A percentile compares a stretch with the other conserved stretches of the same genome.
These are phyloP conservation scores for Autographa gamma DNA, from an alignment of 2,888 invertebrate genomes.

Conservation along the genomic window DNA sequence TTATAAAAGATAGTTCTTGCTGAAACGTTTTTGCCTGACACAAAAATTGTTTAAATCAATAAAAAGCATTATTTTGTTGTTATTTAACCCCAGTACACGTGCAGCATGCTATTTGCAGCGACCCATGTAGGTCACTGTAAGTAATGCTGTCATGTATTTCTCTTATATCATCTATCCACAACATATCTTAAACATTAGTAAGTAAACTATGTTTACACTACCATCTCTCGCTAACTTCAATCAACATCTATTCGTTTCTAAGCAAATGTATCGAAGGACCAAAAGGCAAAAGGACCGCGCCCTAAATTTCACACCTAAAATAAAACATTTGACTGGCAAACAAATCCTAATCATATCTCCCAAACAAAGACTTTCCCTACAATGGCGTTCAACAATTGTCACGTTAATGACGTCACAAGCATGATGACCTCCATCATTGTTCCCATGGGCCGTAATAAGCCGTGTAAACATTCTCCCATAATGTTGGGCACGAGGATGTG, in stretches of 20 bases:
- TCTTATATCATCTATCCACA: background rate
- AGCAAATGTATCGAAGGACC: background rate
- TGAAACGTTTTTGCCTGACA: too few species aligned
- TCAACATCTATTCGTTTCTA: background rate
- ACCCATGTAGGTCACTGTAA: background rate
- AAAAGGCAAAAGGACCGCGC: slow-evolving; percentile 1
- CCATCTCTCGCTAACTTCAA: background rate
- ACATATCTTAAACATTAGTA: background rate
- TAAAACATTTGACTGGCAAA: background rate
- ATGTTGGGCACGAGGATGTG: slow-evolving; percentile 54
- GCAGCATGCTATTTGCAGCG: background rate
- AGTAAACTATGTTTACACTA: background rate
- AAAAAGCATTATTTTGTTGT: background rate
- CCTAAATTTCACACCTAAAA: background rate
- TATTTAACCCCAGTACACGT: background rate
- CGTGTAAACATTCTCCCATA: slow-evolving; percentile 59
- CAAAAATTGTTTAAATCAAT: background rate
- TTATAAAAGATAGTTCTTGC: background rate
- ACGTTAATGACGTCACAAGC: slow-evolving; percentile 52
- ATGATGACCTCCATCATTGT: slow-evolving; percentile 56
- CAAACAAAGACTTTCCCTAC: slow-evolving; percentile 46
- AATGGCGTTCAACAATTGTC: slow-evolving; percentile 50
- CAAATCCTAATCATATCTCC: slow-evolving; percentile 5
- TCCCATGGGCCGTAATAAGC: slow-evolving; percentile 61
- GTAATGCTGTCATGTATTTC: background rate